Conservation (phyloP, 2,113 vertebrate species). For the Phaethon lepturus region DNA sequence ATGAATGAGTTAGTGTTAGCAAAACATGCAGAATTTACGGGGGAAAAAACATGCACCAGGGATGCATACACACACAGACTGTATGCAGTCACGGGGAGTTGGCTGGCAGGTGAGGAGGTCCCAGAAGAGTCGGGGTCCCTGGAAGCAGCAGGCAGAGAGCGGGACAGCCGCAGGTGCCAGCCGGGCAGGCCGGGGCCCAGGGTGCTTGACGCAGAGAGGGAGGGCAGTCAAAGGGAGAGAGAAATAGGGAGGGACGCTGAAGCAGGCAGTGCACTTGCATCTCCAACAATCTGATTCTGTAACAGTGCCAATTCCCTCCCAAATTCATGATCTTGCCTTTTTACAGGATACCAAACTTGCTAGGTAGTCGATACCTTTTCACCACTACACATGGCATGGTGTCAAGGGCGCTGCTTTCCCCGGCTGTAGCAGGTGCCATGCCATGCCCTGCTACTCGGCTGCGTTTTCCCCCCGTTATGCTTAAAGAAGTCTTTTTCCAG, state of each 20-base stretch:
- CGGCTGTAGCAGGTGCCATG: not conserved
- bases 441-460: not conserved
- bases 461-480: rapidly evolving
- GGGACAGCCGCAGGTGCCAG: not conserved
- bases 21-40: not conserved
- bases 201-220: not conserved
- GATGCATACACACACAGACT: not conserved
- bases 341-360: not conserved
- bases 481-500: not conserved
- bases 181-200: not conserved
- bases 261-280: not conserved
- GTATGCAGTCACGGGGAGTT: not conserved
- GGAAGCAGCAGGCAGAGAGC: not conserved
- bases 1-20: not conserved
- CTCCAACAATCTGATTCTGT: not conserved
- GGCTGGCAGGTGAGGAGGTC: not conserved
- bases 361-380: not conserved
- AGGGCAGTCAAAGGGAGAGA: not conserved
- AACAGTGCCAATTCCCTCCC: not conserved
- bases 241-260: not conserved
- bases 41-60: not conserved
- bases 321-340: not conserved
- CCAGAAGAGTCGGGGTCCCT: not conserved
- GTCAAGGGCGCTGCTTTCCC: not conserved
- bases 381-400: not conserved